phyloP scores from a whole-genome alignment of 2,888 invertebrate species.

The Magallana nippona region DNA sequence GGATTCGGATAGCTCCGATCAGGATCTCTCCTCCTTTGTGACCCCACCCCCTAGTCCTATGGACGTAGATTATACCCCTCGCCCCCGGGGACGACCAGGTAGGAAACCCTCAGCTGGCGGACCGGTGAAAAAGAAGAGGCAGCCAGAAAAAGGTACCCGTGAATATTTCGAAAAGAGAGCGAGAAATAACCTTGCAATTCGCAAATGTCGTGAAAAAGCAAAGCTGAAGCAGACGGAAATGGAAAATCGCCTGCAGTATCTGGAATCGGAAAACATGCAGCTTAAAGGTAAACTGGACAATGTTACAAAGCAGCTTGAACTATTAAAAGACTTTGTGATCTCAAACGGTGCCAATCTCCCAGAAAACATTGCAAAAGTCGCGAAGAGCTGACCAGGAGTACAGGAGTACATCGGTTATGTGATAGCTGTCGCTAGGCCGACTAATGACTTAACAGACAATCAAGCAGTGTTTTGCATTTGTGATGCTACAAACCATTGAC shows the following conservation, averaged over 20 bases:
- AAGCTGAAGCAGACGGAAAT: conserved; percentile 38
- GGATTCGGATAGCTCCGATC: background rate
- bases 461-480: conserved; percentile 10
- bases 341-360: conserved; percentile 25
- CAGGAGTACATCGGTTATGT: background rate
- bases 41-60: conserved; percentile 38
- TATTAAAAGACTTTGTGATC: conserved; percentile 33
- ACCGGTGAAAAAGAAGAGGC: conserved; percentile 40
- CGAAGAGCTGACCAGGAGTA: conserved; percentile 35
- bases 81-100: conserved; percentile 43
- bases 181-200: conserved; percentile 43
- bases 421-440: background rate
- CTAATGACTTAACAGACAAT: background rate
- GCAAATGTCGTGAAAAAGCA: conserved; percentile 40
- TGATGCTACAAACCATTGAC: background rate
- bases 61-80: background rate
- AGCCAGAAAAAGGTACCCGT: conserved; percentile 41
- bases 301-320: conserved; percentile 25
- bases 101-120: conserved; percentile 38
- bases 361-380: conserved; percentile 34
- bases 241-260: conserved; percentile 20
- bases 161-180: conserved; percentile 42
- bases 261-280: conserved; percentile 34
- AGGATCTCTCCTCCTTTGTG: background rate
- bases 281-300: conserved; percentile 19